A percentile compares a stretch with the other conserved stretches of the same genome.
Evolutionary conservation across 2,888 invertebrate species (phyloP).

Genomic region (Ischnura elegans): DNA sequence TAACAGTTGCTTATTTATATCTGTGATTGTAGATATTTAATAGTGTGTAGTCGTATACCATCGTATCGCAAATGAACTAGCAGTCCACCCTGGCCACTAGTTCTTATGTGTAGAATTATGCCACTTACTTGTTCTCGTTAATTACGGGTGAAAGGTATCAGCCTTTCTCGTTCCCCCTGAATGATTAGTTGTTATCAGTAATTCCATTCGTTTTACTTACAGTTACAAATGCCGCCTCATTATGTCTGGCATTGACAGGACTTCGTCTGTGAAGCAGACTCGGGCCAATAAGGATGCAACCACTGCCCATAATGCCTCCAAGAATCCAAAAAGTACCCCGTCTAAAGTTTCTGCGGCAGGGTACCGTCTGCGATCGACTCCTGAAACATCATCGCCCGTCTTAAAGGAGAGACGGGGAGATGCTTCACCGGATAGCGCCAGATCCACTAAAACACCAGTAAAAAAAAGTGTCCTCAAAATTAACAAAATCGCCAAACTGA

Average conservation of each 20-base stretch:
- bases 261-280: slow-evolving; percentile 7
- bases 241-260: slow-evolving; percentile 52
- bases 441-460: not conserved
- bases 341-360: slow-evolving; percentile 5
- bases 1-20: not conserved
- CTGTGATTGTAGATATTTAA: no score
- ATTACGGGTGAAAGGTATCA: not conserved
- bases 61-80: not conserved
- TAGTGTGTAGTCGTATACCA: not conserved
- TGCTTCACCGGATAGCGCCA: not conserved
- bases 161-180: not conserved
- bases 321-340: slow-evolving; percentile 13
- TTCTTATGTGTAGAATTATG: not conserved
- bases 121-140: not conserved
- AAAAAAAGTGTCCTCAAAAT: slow-evolving; percentile 16
- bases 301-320: not conserved
- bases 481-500: not conserved
- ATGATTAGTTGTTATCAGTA: not conserved
- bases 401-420: not conserved
- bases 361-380: slow-evolving; percentile 4
- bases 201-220: slow-evolving; percentile 25
- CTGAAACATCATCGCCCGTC: slow-evolving; percentile 19
- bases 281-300: slow-evolving; percentile 29
- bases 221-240: slow-evolving; percentile 39
- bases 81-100: not conserved